Base-by-base conservation (phyloP, 2,113 vertebrate genomes). In the Limanda limanda region DNA sequence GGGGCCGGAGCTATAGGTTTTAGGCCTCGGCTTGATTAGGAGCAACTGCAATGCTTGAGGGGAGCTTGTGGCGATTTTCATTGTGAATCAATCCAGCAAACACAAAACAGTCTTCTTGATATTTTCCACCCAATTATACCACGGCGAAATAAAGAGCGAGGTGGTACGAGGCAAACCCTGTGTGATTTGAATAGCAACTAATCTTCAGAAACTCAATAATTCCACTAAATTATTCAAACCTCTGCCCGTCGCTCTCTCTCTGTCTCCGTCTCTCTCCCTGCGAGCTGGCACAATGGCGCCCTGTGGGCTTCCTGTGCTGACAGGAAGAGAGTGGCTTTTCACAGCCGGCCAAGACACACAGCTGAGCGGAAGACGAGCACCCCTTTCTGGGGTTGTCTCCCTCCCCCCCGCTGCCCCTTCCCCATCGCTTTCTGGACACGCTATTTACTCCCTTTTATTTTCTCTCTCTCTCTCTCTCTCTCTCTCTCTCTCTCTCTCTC, bases 311-410 rank as follows among this genome's bases (percentile, higher is more conserved):
- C 92, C 91, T 92, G 86, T 68, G 68, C 85, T 78, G 82, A 85
- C 88, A 92, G 92, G 92, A 94, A 92, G 82, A 91, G 86, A 90
- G 90, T 51, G 60, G 89, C 91, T 92, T 94, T 93, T 94, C 93
- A 94, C 89, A 86, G 86, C 65, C 81, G 81, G 93, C 92, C 93
- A 93, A 93, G 83, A 85, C 87, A 74, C 88, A 78, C 92, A 94
- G 93, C 93, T 94, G 93, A 92, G 84, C 91, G 92, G 93, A 94
- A 93, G 91, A 87, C 27, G 64, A 92, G 74, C 67, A 27, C 85
- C 86, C 89, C 82, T 82, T 71, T 90, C 81, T 80, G 79, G 80
- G 81, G 62, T 55, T 63, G 72, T 81, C 86, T 76, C 74, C 24
- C 42, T 27, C 64, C 74, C 65, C 65, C 62, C 52, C 59, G 2